Percentiles rank a stretch among this genome's conserved stretches.
phyloP scores from a whole-genome alignment of 2,113 vertebrate genomes.

The Scytalopus superciliaris region DNA sequence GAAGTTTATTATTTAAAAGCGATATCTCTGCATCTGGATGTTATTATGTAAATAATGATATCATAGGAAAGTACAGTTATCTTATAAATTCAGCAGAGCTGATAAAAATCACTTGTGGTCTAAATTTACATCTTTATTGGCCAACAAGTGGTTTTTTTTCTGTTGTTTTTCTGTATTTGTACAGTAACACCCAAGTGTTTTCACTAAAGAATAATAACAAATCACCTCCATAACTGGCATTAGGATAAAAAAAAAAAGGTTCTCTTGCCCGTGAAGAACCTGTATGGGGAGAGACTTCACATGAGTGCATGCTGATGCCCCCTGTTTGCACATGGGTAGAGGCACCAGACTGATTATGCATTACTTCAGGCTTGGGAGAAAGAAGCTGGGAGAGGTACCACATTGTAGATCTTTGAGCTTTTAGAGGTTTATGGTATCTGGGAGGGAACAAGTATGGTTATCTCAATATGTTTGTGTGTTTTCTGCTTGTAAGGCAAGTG shows the following conservation, averaged over 20 bases:
- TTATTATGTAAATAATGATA: not conserved
- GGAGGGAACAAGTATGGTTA: not conserved
- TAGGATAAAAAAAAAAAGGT: not conserved
- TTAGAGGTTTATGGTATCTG: not conserved
- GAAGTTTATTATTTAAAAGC: not conserved
- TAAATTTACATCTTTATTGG: not conserved
- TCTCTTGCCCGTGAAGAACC: not conserved
- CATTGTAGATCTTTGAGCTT: not conserved
- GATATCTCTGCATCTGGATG: not conserved
- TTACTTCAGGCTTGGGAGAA: not conserved
- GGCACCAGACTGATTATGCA: not conserved
- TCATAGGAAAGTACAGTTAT: not conserved
- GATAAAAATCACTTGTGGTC: not conserved
- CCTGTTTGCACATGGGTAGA: not conserved
- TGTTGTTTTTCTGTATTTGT: not conserved
- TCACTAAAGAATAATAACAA: not conserved
- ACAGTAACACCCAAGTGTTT: not conserved
- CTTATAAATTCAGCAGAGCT: not conserved
- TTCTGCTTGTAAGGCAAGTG: not conserved
- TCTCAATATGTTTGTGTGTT: not conserved
- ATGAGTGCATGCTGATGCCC: accelerated
- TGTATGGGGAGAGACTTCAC: not conserved
- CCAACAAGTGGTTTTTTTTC: not conserved
- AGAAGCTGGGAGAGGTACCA: not conserved
- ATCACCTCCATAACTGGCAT: not conserved